Evolutionary conservation across 2,888 invertebrate genomes (phyloP).

Genomic region (Rhagonycha fulva): DNA sequence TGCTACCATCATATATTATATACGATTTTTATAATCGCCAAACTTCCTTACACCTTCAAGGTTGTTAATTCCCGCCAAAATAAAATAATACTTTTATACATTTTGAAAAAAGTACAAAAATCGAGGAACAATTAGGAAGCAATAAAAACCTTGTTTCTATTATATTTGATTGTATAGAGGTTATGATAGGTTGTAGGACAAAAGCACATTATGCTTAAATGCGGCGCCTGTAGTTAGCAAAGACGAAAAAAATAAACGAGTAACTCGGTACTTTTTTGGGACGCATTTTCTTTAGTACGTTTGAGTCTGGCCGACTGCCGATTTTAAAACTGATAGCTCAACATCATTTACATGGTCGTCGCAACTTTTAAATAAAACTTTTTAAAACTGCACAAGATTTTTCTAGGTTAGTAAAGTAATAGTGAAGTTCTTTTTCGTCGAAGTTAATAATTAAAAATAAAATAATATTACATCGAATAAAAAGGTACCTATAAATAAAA

Average conservation of each 20-base stretch:
- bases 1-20: too few species aligned
- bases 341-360: slow-evolving; percentile 24
- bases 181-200: background rate
- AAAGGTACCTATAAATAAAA: background rate
- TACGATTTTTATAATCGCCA: background rate
- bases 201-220: slow-evolving; percentile 12
- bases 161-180: background rate
- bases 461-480: background rate
- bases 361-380: slow-evolving; percentile 3
- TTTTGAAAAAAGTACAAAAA: background rate
- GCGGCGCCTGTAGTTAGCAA: slow-evolving; percentile 26
- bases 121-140: background rate
- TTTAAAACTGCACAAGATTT: background rate
- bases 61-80: background rate
- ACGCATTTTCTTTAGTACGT: slow-evolving; percentile 16
- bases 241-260: slow-evolving; percentile 24
- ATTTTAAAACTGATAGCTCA: slow-evolving; percentile 25
- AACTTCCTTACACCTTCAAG: background rate
- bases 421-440: too few species aligned
- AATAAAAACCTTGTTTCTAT: background rate
- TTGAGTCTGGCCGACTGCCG: slow-evolving; percentile 33
- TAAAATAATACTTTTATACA: background rate
- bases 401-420: too few species aligned
- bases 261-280: slow-evolving; percentile 24
- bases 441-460: too few species aligned